These are phyloP conservation scores for Illadopsis cleaveri DNA, from an alignment of 2,113 vertebrate species.

Conservation along the genomic window DNA sequence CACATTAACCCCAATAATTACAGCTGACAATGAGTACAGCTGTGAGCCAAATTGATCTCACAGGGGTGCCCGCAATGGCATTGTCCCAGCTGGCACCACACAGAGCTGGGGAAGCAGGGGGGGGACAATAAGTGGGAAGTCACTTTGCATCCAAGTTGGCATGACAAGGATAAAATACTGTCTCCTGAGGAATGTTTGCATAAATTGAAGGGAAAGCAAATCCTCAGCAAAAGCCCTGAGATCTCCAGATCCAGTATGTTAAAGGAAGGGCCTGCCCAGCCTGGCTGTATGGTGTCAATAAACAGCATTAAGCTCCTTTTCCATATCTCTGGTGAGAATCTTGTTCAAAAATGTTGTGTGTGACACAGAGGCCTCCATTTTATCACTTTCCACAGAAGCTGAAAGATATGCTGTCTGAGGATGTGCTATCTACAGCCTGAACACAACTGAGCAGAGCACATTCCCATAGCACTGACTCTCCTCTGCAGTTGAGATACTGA, in stretches of 20 bases:
- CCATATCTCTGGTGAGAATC: not conserved
- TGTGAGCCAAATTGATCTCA: constrained; percentile 51
- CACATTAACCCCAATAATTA: constrained; percentile 51
- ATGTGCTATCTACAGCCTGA: not conserved
- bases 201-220: not conserved
- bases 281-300: not conserved
- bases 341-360: not conserved
- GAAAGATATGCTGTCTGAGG: not conserved
- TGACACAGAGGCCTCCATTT: not conserved
- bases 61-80: not conserved
- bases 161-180: not conserved
- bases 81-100: not conserved
- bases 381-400: not conserved
- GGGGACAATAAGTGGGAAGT: not conserved
- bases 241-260: not conserved
- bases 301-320: not conserved
- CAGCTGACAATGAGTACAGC: constrained; percentile 11
- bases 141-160: not conserved
- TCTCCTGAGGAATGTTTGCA: not conserved
- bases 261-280: not conserved
- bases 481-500: not conserved
- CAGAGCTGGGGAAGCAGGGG: not conserved
- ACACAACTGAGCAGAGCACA: not conserved
- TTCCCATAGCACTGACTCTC: not conserved
- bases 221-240: not conserved